These are phyloP conservation scores for Aselliscus stoliczkanus DNA, from an alignment of 2,797 vertebrate species.

Conservation along the genomic window DNA sequence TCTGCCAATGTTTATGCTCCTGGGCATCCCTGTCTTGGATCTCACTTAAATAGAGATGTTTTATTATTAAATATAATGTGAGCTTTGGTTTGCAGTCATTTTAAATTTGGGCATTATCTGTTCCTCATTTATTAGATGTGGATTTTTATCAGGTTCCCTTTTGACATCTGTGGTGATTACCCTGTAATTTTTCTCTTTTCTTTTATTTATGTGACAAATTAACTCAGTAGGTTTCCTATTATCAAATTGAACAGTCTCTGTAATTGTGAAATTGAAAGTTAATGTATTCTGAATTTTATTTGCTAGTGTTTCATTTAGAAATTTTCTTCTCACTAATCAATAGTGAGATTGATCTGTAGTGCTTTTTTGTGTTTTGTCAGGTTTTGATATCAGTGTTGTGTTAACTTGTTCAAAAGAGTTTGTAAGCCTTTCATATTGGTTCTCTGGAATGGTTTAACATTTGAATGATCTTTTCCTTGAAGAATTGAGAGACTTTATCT, in stretches of 20 bases:
- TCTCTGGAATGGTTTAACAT: background rate
- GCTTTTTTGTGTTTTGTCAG: background rate
- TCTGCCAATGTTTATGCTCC: background rate
- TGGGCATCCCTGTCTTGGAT: background rate
- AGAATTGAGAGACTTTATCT: background rate
- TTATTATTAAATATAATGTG: background rate
- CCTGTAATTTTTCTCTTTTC: background rate
- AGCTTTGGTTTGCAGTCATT: conserved; percentile 25
- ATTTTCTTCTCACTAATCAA: conserved; percentile 29
- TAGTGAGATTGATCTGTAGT: background rate
- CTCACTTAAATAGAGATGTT: conserved; percentile 1
- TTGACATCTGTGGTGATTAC: background rate
- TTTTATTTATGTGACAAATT: background rate
- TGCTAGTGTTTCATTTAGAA: conserved; percentile 14
- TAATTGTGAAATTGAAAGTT: conserved; percentile 31
- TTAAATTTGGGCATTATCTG: background rate
- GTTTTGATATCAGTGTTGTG: background rate
- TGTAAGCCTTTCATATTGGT: background rate
- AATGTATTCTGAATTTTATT: conserved; percentile 22
- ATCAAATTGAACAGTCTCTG: background rate
- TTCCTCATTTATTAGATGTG: background rate
- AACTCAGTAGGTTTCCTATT: background rate
- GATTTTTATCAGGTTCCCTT: background rate
- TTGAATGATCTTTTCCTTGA: background rate
- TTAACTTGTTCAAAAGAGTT: background rate